Evolutionary conservation across 2,113 vertebrate genomes (phyloP).

Genomic region (Mohoua ochrocephala): DNA sequence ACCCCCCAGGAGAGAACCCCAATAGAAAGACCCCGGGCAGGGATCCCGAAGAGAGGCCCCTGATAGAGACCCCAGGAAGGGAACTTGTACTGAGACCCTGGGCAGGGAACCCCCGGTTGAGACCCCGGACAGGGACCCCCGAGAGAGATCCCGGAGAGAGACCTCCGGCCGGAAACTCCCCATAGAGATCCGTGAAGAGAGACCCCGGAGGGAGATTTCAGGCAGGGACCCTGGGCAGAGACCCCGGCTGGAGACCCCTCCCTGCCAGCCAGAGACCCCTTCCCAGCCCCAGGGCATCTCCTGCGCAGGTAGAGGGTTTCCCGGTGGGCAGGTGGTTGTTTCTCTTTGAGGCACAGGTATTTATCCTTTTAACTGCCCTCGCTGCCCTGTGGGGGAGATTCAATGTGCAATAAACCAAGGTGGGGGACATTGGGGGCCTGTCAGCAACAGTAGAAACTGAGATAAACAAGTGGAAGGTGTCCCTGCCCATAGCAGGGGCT

Average conservation of each 20-base stretch:
- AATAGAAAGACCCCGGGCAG: neutral
- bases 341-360: neutral
- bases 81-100: neutral
- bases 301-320: neutral
- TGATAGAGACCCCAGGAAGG: neutral
- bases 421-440: neutral
- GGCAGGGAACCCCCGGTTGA: rapidly evolving
- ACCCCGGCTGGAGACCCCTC: neutral
- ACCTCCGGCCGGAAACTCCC: neutral
- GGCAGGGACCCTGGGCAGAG: too few species aligned
- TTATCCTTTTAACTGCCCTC: neutral
- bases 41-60: neutral
- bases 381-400: neutral
- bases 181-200: neutral
- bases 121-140: rapidly evolving
- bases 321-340: neutral
- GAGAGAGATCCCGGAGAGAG: neutral
- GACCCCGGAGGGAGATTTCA: neutral
- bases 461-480: neutral
- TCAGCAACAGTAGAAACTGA: rapidly evolving
- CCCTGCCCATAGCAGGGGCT: neutral
- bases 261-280: neutral
- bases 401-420: rapidly evolving
- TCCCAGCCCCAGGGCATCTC: neutral
- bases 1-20: neutral